Evolutionary conservation across 2,113 vertebrate genomes (phyloP).

Genomic region (human): DNA sequence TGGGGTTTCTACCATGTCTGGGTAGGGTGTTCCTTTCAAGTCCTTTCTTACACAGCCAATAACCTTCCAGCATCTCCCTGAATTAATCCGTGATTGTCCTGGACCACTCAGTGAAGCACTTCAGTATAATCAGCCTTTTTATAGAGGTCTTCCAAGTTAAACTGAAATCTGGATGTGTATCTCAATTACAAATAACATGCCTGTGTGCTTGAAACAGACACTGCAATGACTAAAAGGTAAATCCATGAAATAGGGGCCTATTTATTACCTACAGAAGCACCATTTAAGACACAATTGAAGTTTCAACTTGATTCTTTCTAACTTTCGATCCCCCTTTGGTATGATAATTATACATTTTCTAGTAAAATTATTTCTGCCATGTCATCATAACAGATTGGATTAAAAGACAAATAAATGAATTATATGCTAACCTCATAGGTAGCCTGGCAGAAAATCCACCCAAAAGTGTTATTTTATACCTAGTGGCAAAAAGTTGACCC

Average conservation of each 20-base stretch:
- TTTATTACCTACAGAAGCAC: background rate
- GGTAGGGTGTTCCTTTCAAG: background rate
- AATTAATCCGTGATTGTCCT: background rate
- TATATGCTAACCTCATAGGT: background rate
- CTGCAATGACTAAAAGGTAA: background rate
- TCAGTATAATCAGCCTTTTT: background rate
- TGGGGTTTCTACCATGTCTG: background rate
- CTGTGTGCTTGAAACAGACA: background rate
- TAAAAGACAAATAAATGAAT: background rate
- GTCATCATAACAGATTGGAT: background rate
- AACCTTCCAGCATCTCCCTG: background rate
- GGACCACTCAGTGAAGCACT: background rate
- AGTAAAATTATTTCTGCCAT: background rate
- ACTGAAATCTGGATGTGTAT: background rate
- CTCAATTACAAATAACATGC: background rate
- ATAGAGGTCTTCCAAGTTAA: background rate
- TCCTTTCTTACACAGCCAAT: background rate
- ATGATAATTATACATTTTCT: background rate
- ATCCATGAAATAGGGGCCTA: background rate
- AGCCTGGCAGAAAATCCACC: background rate
- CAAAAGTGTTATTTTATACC: background rate
- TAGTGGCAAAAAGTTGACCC: background rate
- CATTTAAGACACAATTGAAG: background rate
- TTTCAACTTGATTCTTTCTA: background rate
- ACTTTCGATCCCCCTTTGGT: background rate